Conservation (phyloP, 2,888 invertebrate species). For the Alviniconcha strummeri region DNA sequence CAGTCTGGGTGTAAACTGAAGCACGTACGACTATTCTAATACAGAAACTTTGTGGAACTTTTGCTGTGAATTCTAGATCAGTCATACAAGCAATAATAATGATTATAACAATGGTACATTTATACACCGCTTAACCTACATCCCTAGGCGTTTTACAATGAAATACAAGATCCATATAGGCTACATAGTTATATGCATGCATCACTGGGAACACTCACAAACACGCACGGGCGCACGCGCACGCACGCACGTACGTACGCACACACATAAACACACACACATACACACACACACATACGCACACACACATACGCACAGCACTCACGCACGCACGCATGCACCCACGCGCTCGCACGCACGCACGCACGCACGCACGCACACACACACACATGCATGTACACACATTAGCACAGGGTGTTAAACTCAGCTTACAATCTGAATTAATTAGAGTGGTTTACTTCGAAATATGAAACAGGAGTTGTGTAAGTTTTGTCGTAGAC, state of each 20-base stretch:
- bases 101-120: not conserved
- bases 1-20: too few species aligned
- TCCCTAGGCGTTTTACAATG: not conserved
- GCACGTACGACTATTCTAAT: too few species aligned
- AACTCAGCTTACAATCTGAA: not conserved
- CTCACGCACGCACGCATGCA: not conserved
- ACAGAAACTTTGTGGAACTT: not conserved
- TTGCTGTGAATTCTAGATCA: not conserved
- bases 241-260: not conserved
- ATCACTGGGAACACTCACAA: not conserved
- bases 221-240: not conserved
- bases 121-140: too few species aligned
- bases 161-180: not conserved
- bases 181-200: too few species aligned
- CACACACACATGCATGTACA: slow-evolving; percentile 10
- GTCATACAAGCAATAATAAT: not conserved
- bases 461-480: not conserved
- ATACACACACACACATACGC: not conserved
- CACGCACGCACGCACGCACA: slow-evolving; percentile 15
- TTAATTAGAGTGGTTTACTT: not conserved
- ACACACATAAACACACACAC: not conserved
- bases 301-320: slow-evolving; percentile 8
- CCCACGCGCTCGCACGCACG: slow-evolving; percentile 3
- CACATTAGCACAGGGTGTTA: not conserved
- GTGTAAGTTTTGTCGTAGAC: not conserved